phyloP scores from a whole-genome alignment of 2,888 invertebrate species.

The Pyrocoelia pectoralis region DNA sequence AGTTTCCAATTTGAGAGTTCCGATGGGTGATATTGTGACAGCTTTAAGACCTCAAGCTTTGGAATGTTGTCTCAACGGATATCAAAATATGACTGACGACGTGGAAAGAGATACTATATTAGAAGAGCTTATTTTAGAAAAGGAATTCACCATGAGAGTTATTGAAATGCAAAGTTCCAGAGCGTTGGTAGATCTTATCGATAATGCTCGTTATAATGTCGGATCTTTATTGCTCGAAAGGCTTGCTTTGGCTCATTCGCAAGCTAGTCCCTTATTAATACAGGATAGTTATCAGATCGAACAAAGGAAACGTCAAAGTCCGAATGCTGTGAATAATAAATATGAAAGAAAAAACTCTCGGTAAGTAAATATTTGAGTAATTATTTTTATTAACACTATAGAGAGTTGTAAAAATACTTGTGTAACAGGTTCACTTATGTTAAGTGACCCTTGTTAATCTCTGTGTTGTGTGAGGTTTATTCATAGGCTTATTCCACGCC shows the following conservation, averaged over 20 bases:
- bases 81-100: slow-evolving; percentile 65
- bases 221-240: slow-evolving; percentile 55
- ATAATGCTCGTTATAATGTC: slow-evolving; percentile 60
- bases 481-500: too few species aligned
- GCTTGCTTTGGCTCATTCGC: slow-evolving; percentile 52
- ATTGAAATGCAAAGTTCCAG: slow-evolving; percentile 64
- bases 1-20: slow-evolving; percentile 66
- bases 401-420: too few species aligned
- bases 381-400: too few species aligned
- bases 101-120: slow-evolving; percentile 67
- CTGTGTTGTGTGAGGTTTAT: too few species aligned
- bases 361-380: slow-evolving; percentile 24
- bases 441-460: too few species aligned
- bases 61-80: slow-evolving; percentile 77
- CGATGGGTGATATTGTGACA: slow-evolving; percentile 70
- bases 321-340: slow-evolving; percentile 15
- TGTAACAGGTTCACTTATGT: too few species aligned
- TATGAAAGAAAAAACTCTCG: slow-evolving; percentile 12
- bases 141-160: slow-evolving; percentile 67
- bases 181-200: slow-evolving; percentile 69
- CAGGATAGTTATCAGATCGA: slow-evolving; percentile 55
- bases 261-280: slow-evolving; percentile 52
- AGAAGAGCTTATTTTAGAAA: slow-evolving; percentile 74
- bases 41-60: slow-evolving; percentile 76
- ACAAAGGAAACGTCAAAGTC: slow-evolving; percentile 43